Conservation (phyloP, 2,888 invertebrate species). For the Xestobium rufovillosum region DNA sequence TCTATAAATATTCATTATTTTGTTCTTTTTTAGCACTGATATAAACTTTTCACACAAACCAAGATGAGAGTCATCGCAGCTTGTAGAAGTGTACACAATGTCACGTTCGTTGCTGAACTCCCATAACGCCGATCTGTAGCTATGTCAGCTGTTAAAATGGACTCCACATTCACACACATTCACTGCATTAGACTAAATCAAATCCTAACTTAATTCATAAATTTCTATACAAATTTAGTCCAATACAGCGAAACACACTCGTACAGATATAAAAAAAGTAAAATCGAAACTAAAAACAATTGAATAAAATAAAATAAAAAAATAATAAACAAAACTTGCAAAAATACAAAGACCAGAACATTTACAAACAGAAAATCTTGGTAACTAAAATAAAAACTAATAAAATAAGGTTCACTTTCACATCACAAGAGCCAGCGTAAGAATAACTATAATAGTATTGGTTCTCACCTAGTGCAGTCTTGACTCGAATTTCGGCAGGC, state of each 20-base stretch:
- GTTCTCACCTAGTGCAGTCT: constrained; percentile 80
- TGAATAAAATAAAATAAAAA: constrained; percentile 7
- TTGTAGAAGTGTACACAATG: constrained; percentile 35
- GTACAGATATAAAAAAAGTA: no score
- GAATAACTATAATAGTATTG: constrained; percentile 38
- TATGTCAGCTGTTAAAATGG: constrained; percentile 23
- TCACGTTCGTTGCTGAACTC: constrained; percentile 36
- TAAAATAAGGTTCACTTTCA: constrained; percentile 3
- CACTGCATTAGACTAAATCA: no score
- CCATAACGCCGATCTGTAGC: constrained; percentile 35
- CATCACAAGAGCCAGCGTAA: constrained; percentile 8
- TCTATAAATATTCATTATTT: no score
- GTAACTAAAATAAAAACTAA: constrained; percentile 7
- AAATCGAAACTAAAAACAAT: not conserved
- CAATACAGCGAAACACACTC: no score
- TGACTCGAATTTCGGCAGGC: constrained; percentile 69
- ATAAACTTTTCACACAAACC: constrained; percentile 31
- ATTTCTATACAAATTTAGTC: no score
- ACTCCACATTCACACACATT: constrained; percentile 2
- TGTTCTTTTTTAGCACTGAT: constrained; percentile 24
- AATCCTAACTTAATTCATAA: no score
- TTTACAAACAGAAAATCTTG: constrained; percentile 11
- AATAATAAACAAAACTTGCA: constrained; percentile 6
- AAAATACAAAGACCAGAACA: constrained; percentile 12
- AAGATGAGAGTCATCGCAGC: constrained; percentile 37